A percentile compares a stretch with the other conserved stretches of the same genome.
phyloP scores from a whole-genome alignment of 2,797 vertebrate species.

The Anisognathus igniventris region DNA sequence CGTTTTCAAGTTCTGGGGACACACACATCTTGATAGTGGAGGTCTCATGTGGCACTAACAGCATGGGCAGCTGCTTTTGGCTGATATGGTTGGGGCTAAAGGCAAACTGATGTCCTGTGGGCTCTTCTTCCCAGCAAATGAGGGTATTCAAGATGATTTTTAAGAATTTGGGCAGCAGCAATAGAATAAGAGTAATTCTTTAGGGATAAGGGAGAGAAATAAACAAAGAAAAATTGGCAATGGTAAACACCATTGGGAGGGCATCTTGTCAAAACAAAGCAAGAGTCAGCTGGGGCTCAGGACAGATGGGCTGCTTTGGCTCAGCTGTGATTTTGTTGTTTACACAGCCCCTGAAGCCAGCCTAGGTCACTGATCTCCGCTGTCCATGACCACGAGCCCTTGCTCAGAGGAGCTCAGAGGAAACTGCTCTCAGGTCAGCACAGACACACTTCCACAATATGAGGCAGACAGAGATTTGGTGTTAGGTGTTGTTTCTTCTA shows the following conservation, averaged over 20 bases:
- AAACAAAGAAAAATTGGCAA: background rate
- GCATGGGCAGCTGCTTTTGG: background rate
- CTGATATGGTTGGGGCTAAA: background rate
- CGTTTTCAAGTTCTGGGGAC: background rate
- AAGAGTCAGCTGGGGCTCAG: background rate
- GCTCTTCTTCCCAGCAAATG: background rate
- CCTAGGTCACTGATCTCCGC: background rate
- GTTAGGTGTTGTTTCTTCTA: background rate
- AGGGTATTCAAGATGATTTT: background rate
- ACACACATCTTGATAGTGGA: background rate
- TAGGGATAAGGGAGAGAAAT: background rate
- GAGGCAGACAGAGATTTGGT: background rate
- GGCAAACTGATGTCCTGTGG: background rate
- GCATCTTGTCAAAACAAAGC: background rate
- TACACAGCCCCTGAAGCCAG: background rate
- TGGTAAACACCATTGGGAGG: background rate
- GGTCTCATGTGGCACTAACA: background rate
- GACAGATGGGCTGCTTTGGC: background rate
- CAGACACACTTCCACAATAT: background rate
- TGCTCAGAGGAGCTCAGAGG: background rate
- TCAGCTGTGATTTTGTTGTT: background rate
- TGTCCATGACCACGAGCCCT: accelerated
- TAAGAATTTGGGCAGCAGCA: background rate
- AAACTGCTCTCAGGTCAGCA: background rate
- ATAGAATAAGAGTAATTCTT: background rate